Conservation (phyloP, 1,140 invertebrate species). For the Drosophila murphyi region DNA sequence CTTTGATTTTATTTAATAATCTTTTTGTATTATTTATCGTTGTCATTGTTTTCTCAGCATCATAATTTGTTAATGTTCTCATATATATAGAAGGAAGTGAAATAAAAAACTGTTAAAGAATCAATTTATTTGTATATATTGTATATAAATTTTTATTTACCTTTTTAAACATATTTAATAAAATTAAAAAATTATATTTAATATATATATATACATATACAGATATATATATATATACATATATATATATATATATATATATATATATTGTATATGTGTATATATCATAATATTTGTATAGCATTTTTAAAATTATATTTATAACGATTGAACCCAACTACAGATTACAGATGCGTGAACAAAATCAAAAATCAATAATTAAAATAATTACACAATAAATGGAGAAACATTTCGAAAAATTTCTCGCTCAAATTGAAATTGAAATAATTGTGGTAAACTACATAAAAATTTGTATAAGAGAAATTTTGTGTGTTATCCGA, state of each 20-base stretch:
- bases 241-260: constrained; percentile 19
- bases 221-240: constrained; percentile 28
- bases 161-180: constrained; percentile 80
- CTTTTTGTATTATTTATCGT: constrained; percentile 52
- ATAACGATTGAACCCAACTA: constrained; percentile 80
- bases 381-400: constrained; percentile 63
- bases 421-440: constrained; percentile 25
- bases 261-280: constrained; percentile 19
- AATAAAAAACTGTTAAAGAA: constrained; percentile 17
- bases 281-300: constrained; percentile 72
- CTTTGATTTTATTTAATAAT: constrained; percentile 34
- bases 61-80: constrained; percentile 47
- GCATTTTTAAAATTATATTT: constrained; percentile 59
- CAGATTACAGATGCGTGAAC: constrained; percentile 56
- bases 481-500: constrained; percentile 37
- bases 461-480: constrained; percentile 33
- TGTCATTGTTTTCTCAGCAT: constrained; percentile 48
- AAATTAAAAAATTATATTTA: constrained; percentile 69
- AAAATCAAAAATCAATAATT: constrained; percentile 68
- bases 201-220: constrained; percentile 23
- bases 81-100: constrained; percentile 7
- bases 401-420: constrained; percentile 57
- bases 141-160: constrained; percentile 74
- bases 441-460: constrained; percentile 41
- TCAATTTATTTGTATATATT: constrained; percentile 55